These are phyloP conservation scores for Australoheros facetus DNA, from an alignment of 2,797 vertebrate genomes.

Conservation along the genomic window DNA sequence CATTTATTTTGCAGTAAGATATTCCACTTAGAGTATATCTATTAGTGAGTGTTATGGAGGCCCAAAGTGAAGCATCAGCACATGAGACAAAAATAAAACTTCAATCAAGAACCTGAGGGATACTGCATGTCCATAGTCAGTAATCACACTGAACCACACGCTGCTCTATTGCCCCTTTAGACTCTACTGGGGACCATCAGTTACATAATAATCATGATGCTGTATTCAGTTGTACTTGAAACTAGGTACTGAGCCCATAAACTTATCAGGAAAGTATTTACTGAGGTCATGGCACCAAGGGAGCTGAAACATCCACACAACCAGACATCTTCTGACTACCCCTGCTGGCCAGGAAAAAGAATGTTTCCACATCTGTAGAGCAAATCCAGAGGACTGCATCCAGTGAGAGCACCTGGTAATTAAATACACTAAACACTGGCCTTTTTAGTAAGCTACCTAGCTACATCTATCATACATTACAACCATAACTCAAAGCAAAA, in stretches of 20 bases:
- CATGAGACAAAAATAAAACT: background rate
- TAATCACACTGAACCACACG: background rate
- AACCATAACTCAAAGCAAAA: background rate
- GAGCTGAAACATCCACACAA: background rate
- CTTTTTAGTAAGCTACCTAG: background rate
- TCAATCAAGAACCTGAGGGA: background rate
- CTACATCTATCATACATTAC: background rate
- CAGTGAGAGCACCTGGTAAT: background rate
- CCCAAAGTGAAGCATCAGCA: background rate
- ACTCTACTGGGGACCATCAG: background rate
- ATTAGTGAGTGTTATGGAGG: background rate
- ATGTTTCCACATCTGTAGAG: background rate
- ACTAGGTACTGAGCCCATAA: background rate
- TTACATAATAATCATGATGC: background rate
- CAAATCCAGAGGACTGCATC: background rate
- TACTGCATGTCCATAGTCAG: background rate
- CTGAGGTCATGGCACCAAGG: background rate
- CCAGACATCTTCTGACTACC: background rate
- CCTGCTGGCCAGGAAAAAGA: background rate
- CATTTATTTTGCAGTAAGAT: slow-evolving; percentile 7
- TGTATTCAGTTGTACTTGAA: background rate
- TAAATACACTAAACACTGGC: background rate
- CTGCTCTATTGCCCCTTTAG: background rate
- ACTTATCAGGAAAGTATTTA: background rate
- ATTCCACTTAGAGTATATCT: slow-evolving; percentile 1